Percentiles rank a stretch among this genome's conserved stretches.
These are phyloP conservation scores for Zophobas atratus DNA, from an alignment of 1,140 invertebrate genomes.

Conservation along the genomic window DNA sequence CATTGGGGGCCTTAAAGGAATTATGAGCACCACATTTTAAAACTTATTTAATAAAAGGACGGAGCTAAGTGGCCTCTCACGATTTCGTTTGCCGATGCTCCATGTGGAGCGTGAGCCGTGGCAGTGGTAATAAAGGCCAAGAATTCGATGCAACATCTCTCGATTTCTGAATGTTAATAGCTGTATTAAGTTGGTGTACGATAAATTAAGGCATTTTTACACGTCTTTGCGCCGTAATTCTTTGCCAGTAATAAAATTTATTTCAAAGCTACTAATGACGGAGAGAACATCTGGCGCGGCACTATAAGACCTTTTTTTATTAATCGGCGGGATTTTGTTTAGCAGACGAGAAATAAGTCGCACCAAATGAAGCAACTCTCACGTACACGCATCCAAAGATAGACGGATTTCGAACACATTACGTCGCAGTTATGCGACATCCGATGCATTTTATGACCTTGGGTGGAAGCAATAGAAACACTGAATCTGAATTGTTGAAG, in stretches of 20 bases:
- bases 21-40: slow-evolving; percentile 13
- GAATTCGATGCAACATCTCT: slow-evolving; percentile 21
- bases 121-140: slow-evolving; percentile 6
- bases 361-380: too few relatives aligned
- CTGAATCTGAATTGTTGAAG: too few relatives aligned
- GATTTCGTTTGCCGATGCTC: slow-evolving; percentile 23
- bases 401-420: too few relatives aligned
- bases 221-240: background rate
- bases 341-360: too few relatives aligned
- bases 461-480: too few relatives aligned
- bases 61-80: slow-evolving; percentile 24
- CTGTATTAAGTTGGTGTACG: slow-evolving; percentile 1
- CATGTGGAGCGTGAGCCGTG: slow-evolving; percentile 22
- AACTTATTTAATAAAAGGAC: slow-evolving; percentile 32
- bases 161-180: slow-evolving; percentile 24
- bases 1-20: slow-evolving; percentile 1
- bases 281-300: too few relatives aligned
- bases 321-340: too few relatives aligned
- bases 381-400: too few relatives aligned
- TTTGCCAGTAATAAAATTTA: background rate
- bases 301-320: too few relatives aligned
- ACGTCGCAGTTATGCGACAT: too few relatives aligned
- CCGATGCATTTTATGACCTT: too few relatives aligned
- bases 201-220: slow-evolving; percentile 20
- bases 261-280: background rate